Percentiles rank a stretch among this genome's conserved stretches.
Evolutionary conservation across 2,113 vertebrate genomes (phyloP).

Genomic region (Heloderma charlesbogerti): DNA sequence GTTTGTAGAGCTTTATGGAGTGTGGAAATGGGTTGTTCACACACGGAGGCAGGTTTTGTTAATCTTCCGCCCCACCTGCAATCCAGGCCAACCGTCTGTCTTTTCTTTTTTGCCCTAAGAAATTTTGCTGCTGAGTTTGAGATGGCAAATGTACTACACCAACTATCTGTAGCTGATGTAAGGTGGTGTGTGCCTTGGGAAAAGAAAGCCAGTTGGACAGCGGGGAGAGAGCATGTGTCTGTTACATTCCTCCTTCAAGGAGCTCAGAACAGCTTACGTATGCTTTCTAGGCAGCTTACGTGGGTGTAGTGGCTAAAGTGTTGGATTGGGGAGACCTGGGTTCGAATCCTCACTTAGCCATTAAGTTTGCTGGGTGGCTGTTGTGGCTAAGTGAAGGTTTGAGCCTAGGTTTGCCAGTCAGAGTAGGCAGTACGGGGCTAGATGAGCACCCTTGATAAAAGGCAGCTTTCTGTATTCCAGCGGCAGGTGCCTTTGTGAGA

Average conservation of each 20-base stretch:
- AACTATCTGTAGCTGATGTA: neutral
- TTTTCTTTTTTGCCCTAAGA: neutral
- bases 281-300: neutral
- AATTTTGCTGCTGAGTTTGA: neutral
- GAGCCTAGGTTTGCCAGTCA: too few species aligned
- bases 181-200: neutral
- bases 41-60: conserved; percentile 6
- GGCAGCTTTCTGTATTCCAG: too few species aligned
- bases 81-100: neutral
- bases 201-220: too few species aligned
- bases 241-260: too few species aligned
- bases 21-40: neutral
- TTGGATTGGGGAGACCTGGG: neutral
- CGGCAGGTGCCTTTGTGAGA: too few species aligned
- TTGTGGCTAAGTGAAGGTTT: too few species aligned
- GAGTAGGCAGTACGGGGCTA: too few species aligned
- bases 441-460: too few species aligned
- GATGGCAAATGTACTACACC: neutral
- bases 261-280: neutral
- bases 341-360: neutral
- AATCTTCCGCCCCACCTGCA: neutral
- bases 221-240: neutral
- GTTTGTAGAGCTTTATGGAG: neutral
- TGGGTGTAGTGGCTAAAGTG: too few species aligned
- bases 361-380: too few species aligned